Conservation (phyloP, 2,888 invertebrate genomes). For the Hydriomena furcata region DNA sequence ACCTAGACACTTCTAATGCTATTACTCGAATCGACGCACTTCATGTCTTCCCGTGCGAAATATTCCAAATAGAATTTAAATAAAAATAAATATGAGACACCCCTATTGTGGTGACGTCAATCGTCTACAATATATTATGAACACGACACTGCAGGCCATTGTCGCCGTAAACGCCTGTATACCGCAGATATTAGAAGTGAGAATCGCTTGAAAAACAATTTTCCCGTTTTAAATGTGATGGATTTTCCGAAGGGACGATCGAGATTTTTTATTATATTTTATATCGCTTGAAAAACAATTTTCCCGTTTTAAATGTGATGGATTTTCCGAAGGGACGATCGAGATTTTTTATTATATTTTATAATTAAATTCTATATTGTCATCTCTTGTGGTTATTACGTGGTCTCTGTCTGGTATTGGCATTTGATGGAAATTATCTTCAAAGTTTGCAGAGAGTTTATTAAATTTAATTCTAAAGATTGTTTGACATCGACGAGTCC, state of each 20-base stretch:
- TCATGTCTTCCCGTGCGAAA: slow-evolving; percentile 63
- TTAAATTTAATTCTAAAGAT: slow-evolving; percentile 48
- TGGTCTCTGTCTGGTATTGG: slow-evolving; percentile 78
- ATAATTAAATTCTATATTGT: slow-evolving; percentile 83
- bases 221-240: slow-evolving; percentile 40
- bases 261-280: too few relatives aligned
- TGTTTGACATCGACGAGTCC: slow-evolving; percentile 4
- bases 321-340: slow-evolving; percentile 70
- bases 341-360: slow-evolving; percentile 79
- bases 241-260: slow-evolving; percentile 70
- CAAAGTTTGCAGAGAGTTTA: slow-evolving; percentile 58
- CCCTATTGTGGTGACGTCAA: slow-evolving; percentile 74
- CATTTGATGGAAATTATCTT: slow-evolving; percentile 69
- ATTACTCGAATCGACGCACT: slow-evolving; percentile 65
- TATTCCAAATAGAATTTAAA: slow-evolving; percentile 70
- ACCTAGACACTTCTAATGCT: slow-evolving; percentile 51
- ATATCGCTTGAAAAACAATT: slow-evolving; percentile 49
- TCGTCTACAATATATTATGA: slow-evolving; percentile 77
- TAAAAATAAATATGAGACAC: slow-evolving; percentile 71
- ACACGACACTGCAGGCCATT: slow-evolving; percentile 29
- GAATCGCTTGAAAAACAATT: slow-evolving; percentile 52
- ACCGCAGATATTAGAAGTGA: slow-evolving; percentile 49
- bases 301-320: slow-evolving; percentile 40
- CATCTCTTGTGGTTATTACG: slow-evolving; percentile 71
- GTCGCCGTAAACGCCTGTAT: slow-evolving; percentile 43